phyloP scores from a whole-genome alignment of 2,113 vertebrate species.

The Hoplias malabaricus region DNA sequence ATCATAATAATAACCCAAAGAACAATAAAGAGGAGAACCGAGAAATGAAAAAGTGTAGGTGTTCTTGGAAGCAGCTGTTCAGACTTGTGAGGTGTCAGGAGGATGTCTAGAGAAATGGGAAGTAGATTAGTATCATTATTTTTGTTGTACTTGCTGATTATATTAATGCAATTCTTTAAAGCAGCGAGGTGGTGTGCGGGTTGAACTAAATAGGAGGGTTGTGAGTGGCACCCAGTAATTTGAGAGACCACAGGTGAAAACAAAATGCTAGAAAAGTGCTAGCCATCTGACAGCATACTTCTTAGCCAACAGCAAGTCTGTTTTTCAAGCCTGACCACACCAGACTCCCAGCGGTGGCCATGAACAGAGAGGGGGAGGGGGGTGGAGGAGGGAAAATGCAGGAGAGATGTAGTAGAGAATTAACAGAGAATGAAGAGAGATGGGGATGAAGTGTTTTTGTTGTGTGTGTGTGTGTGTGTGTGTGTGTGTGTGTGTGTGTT shows the following conservation, averaged over 20 bases:
- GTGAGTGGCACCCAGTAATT: slow-evolving; percentile 33
- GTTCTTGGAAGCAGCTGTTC: background rate
- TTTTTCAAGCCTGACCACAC: slow-evolving; percentile 31
- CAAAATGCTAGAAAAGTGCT: background rate
- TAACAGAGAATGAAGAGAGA: background rate
- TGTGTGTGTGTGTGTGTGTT: too few species aligned
- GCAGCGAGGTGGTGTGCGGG: background rate
- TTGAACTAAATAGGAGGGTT: slow-evolving; percentile 5
- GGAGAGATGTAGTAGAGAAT: background rate
- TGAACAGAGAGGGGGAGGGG: background rate
- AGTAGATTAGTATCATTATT: slow-evolving; percentile 12
- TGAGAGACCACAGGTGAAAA: slow-evolving; percentile 18
- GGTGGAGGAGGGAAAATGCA: background rate
- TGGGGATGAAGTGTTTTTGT: too few species aligned
- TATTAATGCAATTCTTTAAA: slow-evolving; percentile 23
- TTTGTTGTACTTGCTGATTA: background rate
- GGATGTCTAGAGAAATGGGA: background rate
- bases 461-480: too few species aligned
- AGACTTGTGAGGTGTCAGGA: background rate
- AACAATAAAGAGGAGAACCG: background rate
- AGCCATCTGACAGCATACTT: slow-evolving; percentile 37
- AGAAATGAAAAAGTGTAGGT: background rate
- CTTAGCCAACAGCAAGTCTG: slow-evolving; percentile 12
- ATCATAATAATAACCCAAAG: background rate
- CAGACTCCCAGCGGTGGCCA: slow-evolving; percentile 27